Evolutionary conservation across 2,113 vertebrate genomes (phyloP), one percentile per base, ranked within the genome.

Genomic region (rabbit (Oryctolagus cuniculus)): DNA sequence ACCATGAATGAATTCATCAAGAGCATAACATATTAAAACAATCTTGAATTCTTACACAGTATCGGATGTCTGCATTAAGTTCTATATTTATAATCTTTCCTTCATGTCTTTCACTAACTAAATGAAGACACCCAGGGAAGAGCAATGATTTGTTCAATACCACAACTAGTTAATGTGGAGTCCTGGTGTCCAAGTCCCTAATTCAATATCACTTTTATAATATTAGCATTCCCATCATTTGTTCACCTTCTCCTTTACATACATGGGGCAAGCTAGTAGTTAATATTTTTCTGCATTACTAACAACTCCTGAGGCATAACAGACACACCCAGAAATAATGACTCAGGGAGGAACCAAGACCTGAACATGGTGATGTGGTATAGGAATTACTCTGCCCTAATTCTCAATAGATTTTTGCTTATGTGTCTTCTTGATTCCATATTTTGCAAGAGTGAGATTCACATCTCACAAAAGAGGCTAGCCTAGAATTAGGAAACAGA

Each of bases 361-460:
- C 75, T 87, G 38, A 83, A 81, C 31, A 7, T 61, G 31, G 58
- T 58, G 22, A 73, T 9, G 5, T 27, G 79, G 73, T 38, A 66
- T 4, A 36, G 82, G 72, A 90, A 74, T 29, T 19, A 49, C 34
- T 34, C 25, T 86, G 95, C 63, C 91, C 96, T 95, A 55, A 77
- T 95, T 95, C 92, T 80, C 94, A 97, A 61, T 77, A 74, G 9
- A 44, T 49, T 94, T 90, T 51, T 95, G 89, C 92, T 97, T 87
- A 81, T 61, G 63, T 55, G 10, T 84, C 77, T 88, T 67, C 77
- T 51, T 44, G 3, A 79, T 87, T 84, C 67, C 25, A 1, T 53
- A 80, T 84, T 94, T 96, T 63, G 24, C 49, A 95, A 90, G 70
- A 89, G 3, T n/a, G 74, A 92, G 83, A 92, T 74, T 95, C 61